phyloP scores from a whole-genome alignment of 2,113 vertebrate species.

The Ciconia maguari region DNA sequence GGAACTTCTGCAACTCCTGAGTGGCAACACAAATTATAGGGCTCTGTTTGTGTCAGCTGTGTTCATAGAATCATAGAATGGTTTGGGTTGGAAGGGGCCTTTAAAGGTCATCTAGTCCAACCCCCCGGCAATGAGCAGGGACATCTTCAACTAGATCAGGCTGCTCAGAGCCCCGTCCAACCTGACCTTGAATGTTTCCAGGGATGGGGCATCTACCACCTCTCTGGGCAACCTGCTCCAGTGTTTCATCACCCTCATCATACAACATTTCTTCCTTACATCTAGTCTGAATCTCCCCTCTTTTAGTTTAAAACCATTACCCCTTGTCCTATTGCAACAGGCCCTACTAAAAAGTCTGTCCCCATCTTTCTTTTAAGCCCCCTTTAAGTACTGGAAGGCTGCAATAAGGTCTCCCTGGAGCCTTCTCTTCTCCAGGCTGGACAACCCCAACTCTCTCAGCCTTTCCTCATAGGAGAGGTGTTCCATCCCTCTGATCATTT shows the following conservation, averaged over 20 bases:
- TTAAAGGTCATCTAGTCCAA: neutral
- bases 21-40: neutral
- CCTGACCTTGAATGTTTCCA: fast-evolving
- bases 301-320: neutral
- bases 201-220: neutral
- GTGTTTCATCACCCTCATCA: fast-evolving
- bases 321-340: neutral
- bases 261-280: neutral
- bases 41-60: neutral
- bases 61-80: neutral
- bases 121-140: fast-evolving
- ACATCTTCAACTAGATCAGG: neutral
- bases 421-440: neutral
- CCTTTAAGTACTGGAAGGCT: fast-evolving
- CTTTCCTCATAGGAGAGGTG: neutral
- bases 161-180: fast-evolving
- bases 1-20: neutral
- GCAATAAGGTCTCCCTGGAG: neutral
- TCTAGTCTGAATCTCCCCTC: neutral
- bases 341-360: neutral
- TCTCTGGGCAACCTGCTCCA: neutral
- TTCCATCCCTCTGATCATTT: neutral
- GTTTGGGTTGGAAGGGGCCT: neutral
- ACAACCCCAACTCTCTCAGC: neutral
- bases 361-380: neutral